Base-by-base conservation (phyloP, 2,113 vertebrate genomes). In the Pomatostomus ruficeps region DNA sequence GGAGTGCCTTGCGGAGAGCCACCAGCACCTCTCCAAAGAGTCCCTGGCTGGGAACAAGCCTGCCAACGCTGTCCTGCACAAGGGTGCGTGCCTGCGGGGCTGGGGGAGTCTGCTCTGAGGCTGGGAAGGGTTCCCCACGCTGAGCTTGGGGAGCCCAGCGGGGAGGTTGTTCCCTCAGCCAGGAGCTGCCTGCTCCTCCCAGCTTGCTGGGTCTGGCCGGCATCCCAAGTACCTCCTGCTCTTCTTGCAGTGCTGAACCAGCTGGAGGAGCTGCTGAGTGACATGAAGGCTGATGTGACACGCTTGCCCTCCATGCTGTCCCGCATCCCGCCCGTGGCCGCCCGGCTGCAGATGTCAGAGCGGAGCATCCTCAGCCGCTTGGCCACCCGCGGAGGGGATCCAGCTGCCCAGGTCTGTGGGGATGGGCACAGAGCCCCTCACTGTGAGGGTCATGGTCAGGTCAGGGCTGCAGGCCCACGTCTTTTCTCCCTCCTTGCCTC, bases 1-100 rank as follows among this genome's bases (percentile, higher is more conserved):
- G 96, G 99, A 99, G 96, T 99, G 99, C 98, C 98, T 99, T 97
- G 99, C 99, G 0, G 99, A 99, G 98, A 99, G 99, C 93, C 99
- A 99, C 97, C 99, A 99, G 97, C 99, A 99, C 92, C 98, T 99
- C 96, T 99, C 99, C 97, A 99, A 99, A 98, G 99, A 99, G 98
- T 99, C 99, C 15, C 98, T 99, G 10, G 99, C 99, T 1, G 99
- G 99, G 59, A 99, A 99, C 98, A 99, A 99, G 97, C 99, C 99
- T 0, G 99, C 99, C 48, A 99, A 99, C 0, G 99, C 99, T 0
- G 99, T 99, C 57, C 98, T 99, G 95, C 99, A 99, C 98, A 99
- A 99, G 98, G 99, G 99, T 99, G 70, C 3, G 98, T 51, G 71
- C 48, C 5, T 10, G 59, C 31, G 24, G 38, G 12, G 23, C 3